Evolutionary conservation across 2,113 vertebrate species (phyloP).

Genomic region (Poeciliopsis prolifica): DNA sequence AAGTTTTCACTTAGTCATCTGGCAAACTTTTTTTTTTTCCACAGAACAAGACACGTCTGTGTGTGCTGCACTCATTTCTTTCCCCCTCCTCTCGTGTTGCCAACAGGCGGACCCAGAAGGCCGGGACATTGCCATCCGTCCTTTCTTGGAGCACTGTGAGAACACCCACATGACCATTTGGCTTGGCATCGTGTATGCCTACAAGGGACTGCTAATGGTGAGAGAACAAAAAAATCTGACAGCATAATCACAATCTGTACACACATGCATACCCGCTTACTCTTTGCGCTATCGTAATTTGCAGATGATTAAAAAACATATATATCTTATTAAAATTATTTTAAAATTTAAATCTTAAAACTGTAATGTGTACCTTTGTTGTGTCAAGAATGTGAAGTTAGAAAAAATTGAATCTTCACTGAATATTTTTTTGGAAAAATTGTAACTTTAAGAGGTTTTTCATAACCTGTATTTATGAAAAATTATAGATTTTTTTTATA

Average conservation of each 20-base stretch:
- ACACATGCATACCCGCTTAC: slow-evolving; percentile 1
- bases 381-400: not conserved
- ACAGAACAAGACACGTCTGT: not conserved
- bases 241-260: slow-evolving; percentile 6
- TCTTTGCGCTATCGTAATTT: not conserved
- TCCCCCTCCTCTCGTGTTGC: slow-evolving; percentile 43
- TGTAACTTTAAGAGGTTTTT: not conserved
- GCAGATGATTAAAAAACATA: not conserved
- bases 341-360: not conserved
- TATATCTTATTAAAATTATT: not conserved
- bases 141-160: slow-evolving; percentile 98
- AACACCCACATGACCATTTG: slow-evolving; percentile 99
- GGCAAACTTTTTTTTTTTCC: not conserved
- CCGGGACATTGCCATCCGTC: slow-evolving; percentile 95
- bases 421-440: not conserved
- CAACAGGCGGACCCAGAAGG: slow-evolving; percentile 94
- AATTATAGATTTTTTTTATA: no score
- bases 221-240: slow-evolving; percentile 34
- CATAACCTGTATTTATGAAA: no score
- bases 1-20: not conserved
- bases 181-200: slow-evolving; percentile 98
- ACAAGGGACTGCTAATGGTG: slow-evolving; percentile 99
- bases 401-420: not conserved
- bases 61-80: slow-evolving; percentile 10
- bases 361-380: not conserved